Conservation (phyloP, 2,797 vertebrate species). For the Petrocephalus schoutedeni region DNA sequence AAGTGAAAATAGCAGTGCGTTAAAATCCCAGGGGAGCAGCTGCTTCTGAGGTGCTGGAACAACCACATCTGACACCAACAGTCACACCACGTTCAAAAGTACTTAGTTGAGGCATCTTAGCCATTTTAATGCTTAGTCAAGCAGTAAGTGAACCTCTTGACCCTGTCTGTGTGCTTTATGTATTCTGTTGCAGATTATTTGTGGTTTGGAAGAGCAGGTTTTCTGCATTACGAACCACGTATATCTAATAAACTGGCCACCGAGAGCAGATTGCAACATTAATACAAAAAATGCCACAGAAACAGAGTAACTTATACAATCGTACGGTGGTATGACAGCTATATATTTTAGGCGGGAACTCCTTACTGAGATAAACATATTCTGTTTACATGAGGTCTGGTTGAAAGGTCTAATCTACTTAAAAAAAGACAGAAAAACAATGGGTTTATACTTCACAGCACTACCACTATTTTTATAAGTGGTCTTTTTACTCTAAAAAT, state of each 20-base stretch:
- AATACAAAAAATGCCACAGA: not conserved
- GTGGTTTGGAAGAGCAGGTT: not conserved
- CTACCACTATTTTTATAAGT: not conserved
- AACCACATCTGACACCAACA: not conserved
- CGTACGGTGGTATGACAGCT: not conserved
- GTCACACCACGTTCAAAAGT: not conserved
- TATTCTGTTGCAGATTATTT: not conserved
- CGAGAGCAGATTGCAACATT: not conserved
- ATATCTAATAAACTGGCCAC: not conserved
- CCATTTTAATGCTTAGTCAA: not conserved
- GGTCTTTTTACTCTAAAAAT: not conserved
- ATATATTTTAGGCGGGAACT: not conserved
- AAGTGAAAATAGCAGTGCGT: not conserved
- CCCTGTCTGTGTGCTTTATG: not conserved
- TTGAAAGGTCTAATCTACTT: not conserved
- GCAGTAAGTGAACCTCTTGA: not conserved
- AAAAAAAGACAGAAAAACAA: not conserved
- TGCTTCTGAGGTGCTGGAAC: not conserved
- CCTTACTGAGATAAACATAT: not conserved
- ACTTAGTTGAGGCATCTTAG: not conserved
- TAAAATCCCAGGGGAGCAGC: not conserved
- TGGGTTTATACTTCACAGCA: not conserved
- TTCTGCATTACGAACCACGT: not conserved
- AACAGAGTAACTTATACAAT: not conserved
- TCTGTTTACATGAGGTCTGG: not conserved